phyloP scores from a whole-genome alignment of 2,888 invertebrate species.

The Sarcophaga subvicina region DNA sequence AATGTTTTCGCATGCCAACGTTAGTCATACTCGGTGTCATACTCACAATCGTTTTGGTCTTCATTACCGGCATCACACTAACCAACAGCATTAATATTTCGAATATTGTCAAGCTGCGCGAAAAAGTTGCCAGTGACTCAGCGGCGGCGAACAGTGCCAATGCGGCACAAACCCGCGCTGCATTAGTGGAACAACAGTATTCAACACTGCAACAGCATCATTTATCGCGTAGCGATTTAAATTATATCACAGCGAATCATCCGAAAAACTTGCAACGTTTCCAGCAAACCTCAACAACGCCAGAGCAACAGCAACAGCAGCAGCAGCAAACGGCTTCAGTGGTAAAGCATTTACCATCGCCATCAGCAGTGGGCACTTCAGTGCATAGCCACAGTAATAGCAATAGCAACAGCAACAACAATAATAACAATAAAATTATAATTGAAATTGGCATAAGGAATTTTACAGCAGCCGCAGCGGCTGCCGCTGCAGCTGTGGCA shows the following conservation, averaged over 20 bases:
- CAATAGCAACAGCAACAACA: conserved; percentile 9
- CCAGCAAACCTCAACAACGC: conserved; percentile 30
- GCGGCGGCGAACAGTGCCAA: conserved; percentile 79
- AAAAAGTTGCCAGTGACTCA: conserved; percentile 81
- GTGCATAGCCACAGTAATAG: background rate
- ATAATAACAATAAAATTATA: conserved; percentile 77
- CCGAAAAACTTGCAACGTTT: conserved; percentile 79
- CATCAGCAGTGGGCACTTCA: conserved; percentile 27
- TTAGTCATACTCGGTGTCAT: conserved; percentile 81
- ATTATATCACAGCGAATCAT: conserved; percentile 79
- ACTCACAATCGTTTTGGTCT: conserved; percentile 83
- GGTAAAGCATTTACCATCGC: conserved; percentile 35
- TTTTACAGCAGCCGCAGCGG: conserved; percentile 67
- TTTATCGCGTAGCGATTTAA: conserved; percentile 77
- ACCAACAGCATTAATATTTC: conserved; percentile 81
- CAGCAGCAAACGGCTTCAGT: conserved; percentile 23
- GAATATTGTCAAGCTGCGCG: conserved; percentile 80
- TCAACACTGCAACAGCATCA: conserved; percentile 79
- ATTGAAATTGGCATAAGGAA: conserved; percentile 79
- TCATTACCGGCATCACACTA: conserved; percentile 83
- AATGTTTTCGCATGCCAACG: conserved; percentile 81
- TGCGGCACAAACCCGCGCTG: conserved; percentile 79
- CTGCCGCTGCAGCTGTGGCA: conserved; percentile 43
- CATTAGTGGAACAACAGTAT: conserved; percentile 79
- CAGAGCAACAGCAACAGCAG: conserved; percentile 16